These are phyloP conservation scores for Bujurquina vittata DNA, from an alignment of 2,113 vertebrate genomes.

Conservation along the genomic window DNA sequence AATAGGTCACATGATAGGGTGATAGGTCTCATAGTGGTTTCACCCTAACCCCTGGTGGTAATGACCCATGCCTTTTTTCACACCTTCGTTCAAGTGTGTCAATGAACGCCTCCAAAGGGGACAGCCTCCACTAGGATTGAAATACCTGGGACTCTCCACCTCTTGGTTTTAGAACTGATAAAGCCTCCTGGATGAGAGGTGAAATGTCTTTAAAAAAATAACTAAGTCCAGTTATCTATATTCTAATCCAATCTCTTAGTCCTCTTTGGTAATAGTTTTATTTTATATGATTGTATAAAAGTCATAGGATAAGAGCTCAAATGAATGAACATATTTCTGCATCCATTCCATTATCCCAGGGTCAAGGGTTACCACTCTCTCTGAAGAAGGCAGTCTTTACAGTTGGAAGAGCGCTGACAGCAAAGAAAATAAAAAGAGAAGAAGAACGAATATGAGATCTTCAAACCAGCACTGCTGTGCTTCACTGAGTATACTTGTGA, in stretches of 20 bases:
- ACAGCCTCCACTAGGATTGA: too few relatives aligned
- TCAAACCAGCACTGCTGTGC: slow-evolving; percentile 11
- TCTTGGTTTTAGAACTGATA: too few relatives aligned
- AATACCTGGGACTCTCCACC: too few relatives aligned
- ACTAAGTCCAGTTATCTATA: too few relatives aligned
- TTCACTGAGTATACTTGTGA: slow-evolving; percentile 23
- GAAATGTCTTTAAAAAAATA: too few relatives aligned
- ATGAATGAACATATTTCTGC: background rate
- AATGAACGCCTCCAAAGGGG: too few relatives aligned
- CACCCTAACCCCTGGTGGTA: too few relatives aligned
- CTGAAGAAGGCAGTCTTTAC: background rate
- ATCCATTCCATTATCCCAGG: slow-evolving; percentile 62
- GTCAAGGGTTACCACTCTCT: slow-evolving; percentile 29
- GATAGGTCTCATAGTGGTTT: too few relatives aligned
- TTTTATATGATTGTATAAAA: background rate
- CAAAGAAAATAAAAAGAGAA: background rate
- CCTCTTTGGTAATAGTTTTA: accelerated
- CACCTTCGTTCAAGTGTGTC: too few relatives aligned
- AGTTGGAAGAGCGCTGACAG: background rate
- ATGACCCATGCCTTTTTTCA: too few relatives aligned
- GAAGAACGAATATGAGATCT: background rate
- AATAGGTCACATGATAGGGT: too few relatives aligned
- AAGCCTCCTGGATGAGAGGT: too few relatives aligned
- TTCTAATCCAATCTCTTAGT: background rate
- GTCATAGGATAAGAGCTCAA: background rate